Conservation (phyloP, 1,140 invertebrate species). For the Drosophila paulistorum region DNA sequence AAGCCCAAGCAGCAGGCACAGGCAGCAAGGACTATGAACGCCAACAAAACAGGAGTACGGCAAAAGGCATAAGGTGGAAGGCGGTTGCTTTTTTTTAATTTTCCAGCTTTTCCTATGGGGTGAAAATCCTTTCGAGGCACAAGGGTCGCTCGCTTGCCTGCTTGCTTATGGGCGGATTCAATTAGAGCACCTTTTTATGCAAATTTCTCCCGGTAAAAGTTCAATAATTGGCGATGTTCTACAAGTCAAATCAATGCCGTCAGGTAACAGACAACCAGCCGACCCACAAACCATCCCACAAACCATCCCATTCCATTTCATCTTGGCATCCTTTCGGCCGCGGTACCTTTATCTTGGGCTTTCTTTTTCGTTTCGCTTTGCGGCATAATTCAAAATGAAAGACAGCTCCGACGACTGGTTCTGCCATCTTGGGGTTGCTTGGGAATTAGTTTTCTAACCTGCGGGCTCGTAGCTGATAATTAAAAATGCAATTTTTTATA, state of each 20-base stretch:
- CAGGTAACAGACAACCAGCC: conserved; percentile 46
- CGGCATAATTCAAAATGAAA: conserved; percentile 54
- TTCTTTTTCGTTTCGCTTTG: conserved; percentile 5
- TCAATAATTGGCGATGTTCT: conserved; percentile 75
- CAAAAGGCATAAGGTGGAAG: neutral
- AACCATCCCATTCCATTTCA: neutral
- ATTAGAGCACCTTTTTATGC: conserved; percentile 78
- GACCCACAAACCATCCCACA: neutral
- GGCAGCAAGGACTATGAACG: neutral
- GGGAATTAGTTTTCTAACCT: conserved; percentile 79
- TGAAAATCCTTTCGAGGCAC: conserved; percentile 62
- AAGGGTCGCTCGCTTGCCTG: neutral
- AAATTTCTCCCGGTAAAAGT: conserved; percentile 62
- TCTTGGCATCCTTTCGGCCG: neutral
- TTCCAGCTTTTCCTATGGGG: conserved; percentile 39
- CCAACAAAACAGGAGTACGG: neutral
- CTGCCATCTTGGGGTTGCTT: conserved; percentile 55
- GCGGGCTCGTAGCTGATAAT: conserved; percentile 72
- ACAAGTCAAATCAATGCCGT: conserved; percentile 76
- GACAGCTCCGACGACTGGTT: conserved; percentile 29
- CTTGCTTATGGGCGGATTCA: conserved; percentile 55
- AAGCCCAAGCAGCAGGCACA: neutral
- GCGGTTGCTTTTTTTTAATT: conserved; percentile 42
- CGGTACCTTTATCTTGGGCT: conserved; percentile 5
- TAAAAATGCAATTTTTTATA: conserved; percentile 81